Evolutionary conservation across 1,140 invertebrate genomes (phyloP), one percentile per base, ranked within the genome.

Genomic region (Drosophila pectinifera): DNA sequence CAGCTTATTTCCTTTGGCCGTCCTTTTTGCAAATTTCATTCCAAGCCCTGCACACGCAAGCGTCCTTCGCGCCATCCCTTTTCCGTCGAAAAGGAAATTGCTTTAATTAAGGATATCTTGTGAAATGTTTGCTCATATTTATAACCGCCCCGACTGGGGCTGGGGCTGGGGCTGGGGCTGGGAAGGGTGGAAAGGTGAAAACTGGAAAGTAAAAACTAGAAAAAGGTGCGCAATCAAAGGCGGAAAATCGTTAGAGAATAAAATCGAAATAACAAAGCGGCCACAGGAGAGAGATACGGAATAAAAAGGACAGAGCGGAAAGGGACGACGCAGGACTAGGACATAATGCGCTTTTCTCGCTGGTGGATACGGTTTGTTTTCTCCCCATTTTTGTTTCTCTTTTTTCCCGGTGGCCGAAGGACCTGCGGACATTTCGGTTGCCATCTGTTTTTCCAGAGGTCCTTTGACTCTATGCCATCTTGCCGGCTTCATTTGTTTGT

Each of bases 21-120:
- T 80, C 58, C 80, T 53, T 70, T 83, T 63, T 80, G 80, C 63
- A 88, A 88, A 89, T 89, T 89, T 84, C 78, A 89, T 89, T 89
- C 77, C 65, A 72, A 67, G 54, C 76, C 63, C 54, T 54, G 67
- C 72, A 73, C 72, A 76, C 56, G 61, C 63, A 56, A 67, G 43
- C 76, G 48, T 65, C 55, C 39, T 28, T 13, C 38, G 20, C 24
- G 24, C 68, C 43, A 34, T 38, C 38, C 51, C 36, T 36, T 41
- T 65, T 26, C 36, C 55, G 51, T 24, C 13, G 34, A 51, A 55
- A 55, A 74, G 85, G 85, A 90, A 90, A 85, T 85, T 67, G 77
- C 85, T 90, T 89, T 89, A 90, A 89, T 89, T 89, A 90, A 85
- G 80, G 78, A 81, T 89, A 89, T 84, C 85, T 89, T 76, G 65